Conservation (phyloP, 2,113 vertebrate species). For the Clarias magur region DNA sequence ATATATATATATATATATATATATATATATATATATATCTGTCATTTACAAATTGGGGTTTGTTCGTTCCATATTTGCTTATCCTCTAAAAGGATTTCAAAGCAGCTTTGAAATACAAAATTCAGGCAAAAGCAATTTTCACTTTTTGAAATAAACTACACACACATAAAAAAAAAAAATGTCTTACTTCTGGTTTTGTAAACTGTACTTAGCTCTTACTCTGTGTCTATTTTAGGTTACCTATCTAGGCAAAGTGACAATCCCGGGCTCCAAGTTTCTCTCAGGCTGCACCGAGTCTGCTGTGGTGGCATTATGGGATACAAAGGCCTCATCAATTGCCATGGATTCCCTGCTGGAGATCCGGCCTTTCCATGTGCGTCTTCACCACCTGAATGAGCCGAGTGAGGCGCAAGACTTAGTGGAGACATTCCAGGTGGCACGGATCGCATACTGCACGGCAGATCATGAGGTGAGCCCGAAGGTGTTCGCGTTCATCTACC, state of each 20-base stretch:
- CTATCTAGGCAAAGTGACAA: constrained; percentile 92
- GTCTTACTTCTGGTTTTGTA: not conserved
- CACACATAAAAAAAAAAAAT: too few species aligned
- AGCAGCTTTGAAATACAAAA: too few species aligned
- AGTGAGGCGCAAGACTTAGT: constrained; percentile 87
- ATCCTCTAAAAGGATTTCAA: too few species aligned
- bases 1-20: too few species aligned
- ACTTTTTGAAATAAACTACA: too few species aligned
- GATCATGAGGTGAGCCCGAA: constrained; percentile 92
- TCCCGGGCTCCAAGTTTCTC: constrained; percentile 89
- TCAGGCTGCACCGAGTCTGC: constrained; percentile 96
- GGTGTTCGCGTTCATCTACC: constrained; percentile 97
- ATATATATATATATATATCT: too few species aligned
- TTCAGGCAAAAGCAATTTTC: too few species aligned
- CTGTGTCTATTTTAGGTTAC: constrained; percentile 80
- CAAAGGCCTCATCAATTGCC: constrained; percentile 68
- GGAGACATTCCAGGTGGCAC: constrained; percentile 98
- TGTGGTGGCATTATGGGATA: constrained; percentile 89
- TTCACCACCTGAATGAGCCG: constrained; percentile 89
- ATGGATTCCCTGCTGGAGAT: constrained; percentile 91
- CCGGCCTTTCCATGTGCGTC: constrained; percentile 94
- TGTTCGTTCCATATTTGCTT: too few species aligned
- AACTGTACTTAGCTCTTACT: constrained; percentile 8
- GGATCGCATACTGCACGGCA: constrained; percentile 98
- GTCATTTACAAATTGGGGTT: too few species aligned